Percentiles rank a stretch among this genome's conserved stretches.
Evolutionary conservation across 2,797 vertebrate species (phyloP).

Genomic region (Myripristis jacobus): DNA sequence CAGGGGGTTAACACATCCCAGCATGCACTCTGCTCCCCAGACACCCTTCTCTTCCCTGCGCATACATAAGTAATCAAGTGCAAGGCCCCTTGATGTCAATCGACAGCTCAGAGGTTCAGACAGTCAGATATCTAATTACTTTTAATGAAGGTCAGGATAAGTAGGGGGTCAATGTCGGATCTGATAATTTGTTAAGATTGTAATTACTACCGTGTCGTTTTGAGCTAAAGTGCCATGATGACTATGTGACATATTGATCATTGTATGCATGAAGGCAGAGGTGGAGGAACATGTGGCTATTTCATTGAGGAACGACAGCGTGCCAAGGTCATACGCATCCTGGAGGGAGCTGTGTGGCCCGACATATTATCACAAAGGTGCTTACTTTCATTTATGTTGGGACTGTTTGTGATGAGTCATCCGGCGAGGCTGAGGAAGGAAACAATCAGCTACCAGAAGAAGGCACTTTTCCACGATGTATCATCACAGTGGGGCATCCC

Average conservation of each 20-base stretch:
- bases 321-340: slow-evolving; percentile 44
- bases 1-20: slow-evolving; percentile 75
- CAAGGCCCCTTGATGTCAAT: slow-evolving; percentile 69
- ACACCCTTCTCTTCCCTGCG: slow-evolving; percentile 61
- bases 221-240: slow-evolving; percentile 41
- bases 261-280: slow-evolving; percentile 20
- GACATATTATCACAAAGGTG: slow-evolving; percentile 10
- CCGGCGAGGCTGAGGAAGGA: slow-evolving; percentile 1
- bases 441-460: slow-evolving; percentile 10
- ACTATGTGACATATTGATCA: slow-evolving; percentile 53
- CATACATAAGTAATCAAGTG: slow-evolving; percentile 79
- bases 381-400: slow-evolving; percentile 37
- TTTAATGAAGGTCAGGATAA: slow-evolving; percentile 65
- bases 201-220: slow-evolving; percentile 57
- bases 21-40: slow-evolving; percentile 71
- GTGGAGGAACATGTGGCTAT: slow-evolving; percentile 12
- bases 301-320: slow-evolving; percentile 33
- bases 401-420: slow-evolving; percentile 53
- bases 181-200: slow-evolving; percentile 54
- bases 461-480: slow-evolving; percentile 22
- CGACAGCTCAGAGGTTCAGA: slow-evolving; percentile 55
- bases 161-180: slow-evolving; percentile 51
- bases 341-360: slow-evolving; percentile 4
- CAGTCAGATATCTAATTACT: slow-evolving; percentile 66
- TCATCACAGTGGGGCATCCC: slow-evolving; percentile 21